phyloP scores from a whole-genome alignment of 1,140 invertebrate genomes.

The Drosophila miranda region DNA sequence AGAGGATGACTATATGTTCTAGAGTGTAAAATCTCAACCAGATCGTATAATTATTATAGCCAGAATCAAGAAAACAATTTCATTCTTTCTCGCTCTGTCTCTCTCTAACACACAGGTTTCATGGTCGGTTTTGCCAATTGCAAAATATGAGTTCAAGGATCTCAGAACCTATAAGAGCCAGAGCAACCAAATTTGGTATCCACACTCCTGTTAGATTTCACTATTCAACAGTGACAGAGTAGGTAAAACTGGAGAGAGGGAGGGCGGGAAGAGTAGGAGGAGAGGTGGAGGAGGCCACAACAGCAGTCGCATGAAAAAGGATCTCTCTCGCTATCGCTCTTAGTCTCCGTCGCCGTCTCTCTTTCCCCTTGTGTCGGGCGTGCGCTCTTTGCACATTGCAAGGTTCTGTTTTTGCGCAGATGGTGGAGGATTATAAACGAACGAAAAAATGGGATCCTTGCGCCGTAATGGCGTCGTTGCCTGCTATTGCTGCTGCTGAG shows the following conservation, averaged over 20 bases:
- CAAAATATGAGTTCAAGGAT: no score
- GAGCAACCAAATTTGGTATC: no score
- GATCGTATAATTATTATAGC: no score
- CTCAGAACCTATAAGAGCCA: no score
- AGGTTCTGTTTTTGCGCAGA: conserved; percentile 79
- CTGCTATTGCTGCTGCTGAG: conserved; percentile 32
- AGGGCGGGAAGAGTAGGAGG: background rate
- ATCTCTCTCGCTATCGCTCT: conserved; percentile 59
- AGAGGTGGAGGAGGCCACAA: no score
- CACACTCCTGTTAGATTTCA: no score
- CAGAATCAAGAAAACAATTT: no score
- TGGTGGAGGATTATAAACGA: conserved; percentile 76
- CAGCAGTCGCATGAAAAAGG: conserved; percentile 54
- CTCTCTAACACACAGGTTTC: no score
- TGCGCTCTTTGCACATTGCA: conserved; percentile 75
- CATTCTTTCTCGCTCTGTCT: no score
- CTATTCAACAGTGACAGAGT: conserved; percentile 32
- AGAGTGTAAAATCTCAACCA: no score
- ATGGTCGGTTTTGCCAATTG: no score
- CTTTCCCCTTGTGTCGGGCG: conserved; percentile 36
- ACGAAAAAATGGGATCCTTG: conserved; percentile 72
- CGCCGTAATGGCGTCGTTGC: conserved; percentile 38
- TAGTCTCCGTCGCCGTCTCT: conserved; percentile 10
- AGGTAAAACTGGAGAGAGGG: conserved; percentile 63
- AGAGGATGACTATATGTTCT: no score